Conservation (phyloP, 2,888 invertebrate species). For the Perdita meconis region DNA sequence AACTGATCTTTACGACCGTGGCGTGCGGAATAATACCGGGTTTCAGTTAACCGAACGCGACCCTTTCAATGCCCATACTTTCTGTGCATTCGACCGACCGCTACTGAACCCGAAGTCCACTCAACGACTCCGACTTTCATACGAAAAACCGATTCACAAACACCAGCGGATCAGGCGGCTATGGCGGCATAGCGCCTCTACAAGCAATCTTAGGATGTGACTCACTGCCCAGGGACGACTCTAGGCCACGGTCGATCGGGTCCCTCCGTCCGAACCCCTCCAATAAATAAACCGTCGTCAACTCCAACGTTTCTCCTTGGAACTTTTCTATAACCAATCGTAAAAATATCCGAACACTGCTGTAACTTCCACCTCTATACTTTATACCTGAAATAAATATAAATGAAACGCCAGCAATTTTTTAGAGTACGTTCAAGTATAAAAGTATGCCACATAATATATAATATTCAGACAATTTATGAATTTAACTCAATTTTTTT, state of each 20-base stretch:
- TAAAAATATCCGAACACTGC: too few species aligned
- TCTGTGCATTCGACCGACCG: constrained; percentile 47
- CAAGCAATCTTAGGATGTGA: constrained; percentile 69
- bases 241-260: constrained; percentile 30
- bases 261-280: constrained; percentile 3
- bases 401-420: too few species aligned
- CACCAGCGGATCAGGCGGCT: constrained; percentile 47
- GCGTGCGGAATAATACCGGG: not conserved
- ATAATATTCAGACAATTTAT: too few species aligned
- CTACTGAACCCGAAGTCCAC: constrained; percentile 49
- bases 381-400: too few species aligned
- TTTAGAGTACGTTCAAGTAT: too few species aligned
- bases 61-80: constrained; percentile 25
- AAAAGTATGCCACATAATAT: too few species aligned
- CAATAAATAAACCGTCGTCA: too few species aligned
- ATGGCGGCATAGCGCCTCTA: constrained; percentile 68
- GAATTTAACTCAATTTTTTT: too few species aligned
- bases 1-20: constrained; percentile 22
- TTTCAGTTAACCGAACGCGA: constrained; percentile 28
- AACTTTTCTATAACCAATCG: too few species aligned
- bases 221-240: constrained; percentile 68
- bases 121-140: constrained; percentile 49
- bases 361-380: too few species aligned
- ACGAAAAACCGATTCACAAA: constrained; percentile 65
- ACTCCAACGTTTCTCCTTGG: too few species aligned